Base-by-base conservation (phyloP, 1,140 invertebrate genomes). In the Asbolus verrucosus region DNA sequence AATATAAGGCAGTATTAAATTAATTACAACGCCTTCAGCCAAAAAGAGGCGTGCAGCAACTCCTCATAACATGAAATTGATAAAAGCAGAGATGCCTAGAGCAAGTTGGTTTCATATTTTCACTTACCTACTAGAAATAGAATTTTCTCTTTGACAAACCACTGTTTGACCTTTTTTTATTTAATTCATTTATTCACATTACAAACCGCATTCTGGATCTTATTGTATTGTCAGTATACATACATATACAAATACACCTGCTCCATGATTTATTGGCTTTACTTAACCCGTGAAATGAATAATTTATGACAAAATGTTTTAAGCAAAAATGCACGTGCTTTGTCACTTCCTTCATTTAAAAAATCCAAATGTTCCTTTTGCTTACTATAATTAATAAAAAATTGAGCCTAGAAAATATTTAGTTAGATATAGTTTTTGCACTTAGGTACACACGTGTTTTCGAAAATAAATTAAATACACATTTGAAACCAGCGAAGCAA, bases 141-240 rank as follows among this genome's bases (percentile, higher is more conserved):
- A 54, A 54, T 54, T 54, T 54, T 54, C 46, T 54, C 46, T 27
- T 54, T 5, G 21, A 24, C 21, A 11, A 54, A 21, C 46, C 46
- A 54, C 46, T 54, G 46, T 54, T 54, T 54, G 46, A 54, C 21
- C 46, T 54, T 54, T 54, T 54, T n/a, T n/a, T n/a, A n/a, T n/a
- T n/a, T n/a, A n/a, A n/a, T n/a, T n/a, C n/a, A n/a, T 54, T 54
- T 21, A 8, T 27, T 24, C 46, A 54, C 46, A 21, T 54, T 54
- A 21, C 21, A 54, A 54, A 54, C 46, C 46, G 11, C 46, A 54
- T 54, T 54, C 46, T 54, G 46, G 9, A 14, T n/a, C 21, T n/a
- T n/a, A n/a, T n/a, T n/a, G n/a, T n/a, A n/a, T n/a, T n/a, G n/a
- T n/a, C n/a, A n/a, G n/a, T n/a, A n/a, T n/a, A n/a, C n/a, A n/a